Percentiles rank a stretch among this genome's conserved stretches.
Evolutionary conservation across 23 tunicate genomes (phyloP).

Genomic region (Styela clava): DNA sequence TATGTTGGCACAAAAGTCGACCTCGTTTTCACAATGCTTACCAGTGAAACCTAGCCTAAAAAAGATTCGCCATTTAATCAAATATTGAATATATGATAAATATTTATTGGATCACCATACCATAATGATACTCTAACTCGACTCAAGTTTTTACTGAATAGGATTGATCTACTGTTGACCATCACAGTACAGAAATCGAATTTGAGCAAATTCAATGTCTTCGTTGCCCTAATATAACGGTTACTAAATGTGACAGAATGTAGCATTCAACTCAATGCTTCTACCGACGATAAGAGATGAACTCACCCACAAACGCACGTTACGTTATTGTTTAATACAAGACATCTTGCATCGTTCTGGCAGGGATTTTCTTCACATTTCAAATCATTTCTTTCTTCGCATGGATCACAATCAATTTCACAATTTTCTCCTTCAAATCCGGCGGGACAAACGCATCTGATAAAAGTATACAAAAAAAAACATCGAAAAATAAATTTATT

Average conservation of each 20-base stretch:
- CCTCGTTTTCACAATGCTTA: constrained; percentile 2
- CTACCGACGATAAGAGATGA: no score
- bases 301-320: constrained; percentile 75
- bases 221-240: no score
- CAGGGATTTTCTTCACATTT: constrained; percentile 55
- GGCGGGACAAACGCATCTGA: constrained; percentile 71
- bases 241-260: no score
- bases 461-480: background rate
- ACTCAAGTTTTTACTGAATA: no score
- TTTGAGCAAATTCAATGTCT: no score
- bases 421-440: constrained; percentile 66
- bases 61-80: background rate
- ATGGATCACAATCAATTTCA: constrained; percentile 41
- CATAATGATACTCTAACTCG: no score
- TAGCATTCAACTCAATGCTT: no score
- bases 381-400: constrained; percentile 31
- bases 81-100: background rate
- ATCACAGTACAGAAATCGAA: no score
- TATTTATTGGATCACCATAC: no score
- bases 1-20: constrained; percentile 10
- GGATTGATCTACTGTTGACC: no score
- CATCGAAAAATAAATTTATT: background rate
- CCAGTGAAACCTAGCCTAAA: constrained; percentile 13
- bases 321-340: constrained; percentile 31
- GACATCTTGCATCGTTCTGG: constrained; percentile 60